Evolutionary conservation across 2,797 vertebrate species (phyloP), one percentile per base, ranked within the genome.

Genomic region (Hoplostethus atlanticus): DNA sequence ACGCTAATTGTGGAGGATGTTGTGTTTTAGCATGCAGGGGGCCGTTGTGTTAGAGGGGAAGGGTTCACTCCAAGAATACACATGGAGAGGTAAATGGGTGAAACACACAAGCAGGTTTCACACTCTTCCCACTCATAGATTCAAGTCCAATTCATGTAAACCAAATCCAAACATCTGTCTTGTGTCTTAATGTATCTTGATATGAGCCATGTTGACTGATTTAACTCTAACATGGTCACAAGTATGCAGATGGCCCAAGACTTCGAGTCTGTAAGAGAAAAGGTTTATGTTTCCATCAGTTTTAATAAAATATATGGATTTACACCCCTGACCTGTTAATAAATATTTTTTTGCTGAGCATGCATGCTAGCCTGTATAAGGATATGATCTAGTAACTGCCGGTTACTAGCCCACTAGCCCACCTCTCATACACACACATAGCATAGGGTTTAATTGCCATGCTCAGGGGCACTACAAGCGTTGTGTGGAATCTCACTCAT

Each of bases 1-100:
- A 79, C 62, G 79, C 71, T 91, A 89, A 91, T 92, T 91, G 83
- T 83, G 84, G 89, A 89, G 90, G 87, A 92, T 86, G 88, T 75
- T 72, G 66, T 72, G 84, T 87, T 84, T 82, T 55, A 78, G 84
- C 79, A 76, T 88, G 88, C 84, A 71, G 91, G 82, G 83, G 66
- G 81, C 15, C 53, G 73, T 62, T 80, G 56, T 73, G 38, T 31
- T 64, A 16, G 17, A 7, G 72, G 34, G 44, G 61, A 46, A 71
- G 71, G 59, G 48, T 71, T 84, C 53, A 40, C 64, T 36, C 64
- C 56, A 68, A 80, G 77, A 71, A 67, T 21, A 11, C 55, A 71
- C 47, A 21, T 9, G 30, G 21, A 21, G 21, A 21, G 21, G 21
- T 21, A 21, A 21, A 21, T 21, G 30, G 21, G 71, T 78, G 68